Percentiles rank a stretch among this genome's conserved stretches.
Evolutionary conservation across 2,888 invertebrate genomes (phyloP).

Genomic region (Rugalucina vietnamica): DNA sequence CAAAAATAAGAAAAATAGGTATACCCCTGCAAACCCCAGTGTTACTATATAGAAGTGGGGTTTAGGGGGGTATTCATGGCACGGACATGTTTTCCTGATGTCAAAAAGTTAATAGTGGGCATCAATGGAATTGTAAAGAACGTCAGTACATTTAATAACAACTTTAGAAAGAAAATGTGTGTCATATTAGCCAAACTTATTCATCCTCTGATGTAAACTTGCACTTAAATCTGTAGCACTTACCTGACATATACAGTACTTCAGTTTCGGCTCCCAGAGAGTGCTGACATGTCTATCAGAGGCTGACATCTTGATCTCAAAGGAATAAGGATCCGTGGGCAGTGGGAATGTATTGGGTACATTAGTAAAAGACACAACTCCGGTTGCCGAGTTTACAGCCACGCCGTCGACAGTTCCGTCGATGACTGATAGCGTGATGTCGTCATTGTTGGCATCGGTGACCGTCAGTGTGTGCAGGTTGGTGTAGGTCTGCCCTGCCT

Average conservation of each 20-base stretch:
- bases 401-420: conserved; percentile 56
- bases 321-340: conserved; percentile 5
- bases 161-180: too few relatives aligned
- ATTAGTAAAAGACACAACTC: conserved; percentile 50
- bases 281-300: conserved; percentile 63
- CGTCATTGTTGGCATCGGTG: conserved; percentile 64
- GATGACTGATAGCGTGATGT: conserved; percentile 49
- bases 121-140: too few relatives aligned
- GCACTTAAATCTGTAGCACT: too few relatives aligned
- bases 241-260: conserved; percentile 68
- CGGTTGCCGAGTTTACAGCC: conserved; percentile 41
- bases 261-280: conserved; percentile 61
- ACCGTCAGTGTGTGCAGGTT: conserved; percentile 49
- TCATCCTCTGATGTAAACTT: too few relatives aligned
- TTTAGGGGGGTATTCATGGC: too few relatives aligned
- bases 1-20: too few relatives aligned
- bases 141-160: too few relatives aligned
- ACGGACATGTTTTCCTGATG: too few relatives aligned
- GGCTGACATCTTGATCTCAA: conserved; percentile 47
- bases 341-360: conserved; percentile 53
- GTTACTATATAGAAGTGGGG: too few relatives aligned
- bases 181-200: too few relatives aligned
- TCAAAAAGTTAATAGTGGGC: too few relatives aligned
- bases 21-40: too few relatives aligned
- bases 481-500: conserved; percentile 52